phyloP scores from a whole-genome alignment of 2,113 vertebrate species.

The Formicarius rufipectus region DNA sequence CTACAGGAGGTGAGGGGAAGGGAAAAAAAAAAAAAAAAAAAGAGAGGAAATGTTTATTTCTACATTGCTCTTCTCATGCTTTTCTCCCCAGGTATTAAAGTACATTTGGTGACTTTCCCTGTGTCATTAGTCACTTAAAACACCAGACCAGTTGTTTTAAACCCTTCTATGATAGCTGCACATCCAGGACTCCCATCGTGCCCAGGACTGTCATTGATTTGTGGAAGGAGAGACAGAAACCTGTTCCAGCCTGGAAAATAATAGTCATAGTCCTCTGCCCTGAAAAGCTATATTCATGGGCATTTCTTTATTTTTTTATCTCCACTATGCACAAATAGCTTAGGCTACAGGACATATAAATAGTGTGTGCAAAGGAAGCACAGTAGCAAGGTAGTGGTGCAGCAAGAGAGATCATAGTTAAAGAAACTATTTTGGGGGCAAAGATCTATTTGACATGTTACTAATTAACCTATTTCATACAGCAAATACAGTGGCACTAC shows the following conservation, averaged over 20 bases:
- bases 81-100: background rate
- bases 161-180: background rate
- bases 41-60: background rate
- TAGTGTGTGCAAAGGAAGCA: background rate
- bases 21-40: background rate
- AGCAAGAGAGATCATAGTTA: background rate
- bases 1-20: no score
- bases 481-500: background rate
- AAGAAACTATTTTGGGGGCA: background rate
- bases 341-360: background rate
- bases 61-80: background rate
- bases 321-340: background rate
- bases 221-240: background rate
- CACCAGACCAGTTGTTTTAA: background rate
- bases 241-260: background rate
- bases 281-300: background rate
- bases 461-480: background rate
- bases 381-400: background rate
- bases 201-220: background rate
- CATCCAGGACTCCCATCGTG: rapidly evolving
- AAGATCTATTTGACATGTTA: background rate
- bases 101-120: background rate
- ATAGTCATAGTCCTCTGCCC: background rate
- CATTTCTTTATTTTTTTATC: background rate
- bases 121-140: background rate